Evolutionary conservation across 2,888 invertebrate species (phyloP), one percentile per base, ranked within the genome.

Genomic region (Tenthredo notha): DNA sequence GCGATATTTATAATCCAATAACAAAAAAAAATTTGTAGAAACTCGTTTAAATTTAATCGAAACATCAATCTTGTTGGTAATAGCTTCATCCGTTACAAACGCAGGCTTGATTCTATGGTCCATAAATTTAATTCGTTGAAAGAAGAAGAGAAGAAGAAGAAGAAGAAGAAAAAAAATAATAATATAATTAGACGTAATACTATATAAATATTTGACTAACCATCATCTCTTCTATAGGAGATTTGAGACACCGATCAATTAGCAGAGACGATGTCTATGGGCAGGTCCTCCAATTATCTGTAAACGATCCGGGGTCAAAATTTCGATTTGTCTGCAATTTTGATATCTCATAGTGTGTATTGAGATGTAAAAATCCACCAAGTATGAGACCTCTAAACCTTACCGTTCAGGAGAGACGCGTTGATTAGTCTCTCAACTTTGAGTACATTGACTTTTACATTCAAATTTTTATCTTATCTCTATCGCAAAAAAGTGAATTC

Each of bases 1-100:
- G 29, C 61, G 6, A 80, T 80, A 80, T 80, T 80, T 80, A 80
- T 80, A 80, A 80, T 80, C 80, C 58, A 61, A 80, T 80, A 61
- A 61, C 37, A 80, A 80, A 80, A 80, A 80, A 33, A 80, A 80
- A 80, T n/a, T 15, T 61, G 21, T 40, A 43, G 33, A 37, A 37
- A 18, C 54, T 70, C 54, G 74, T 67, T 74, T 54, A 37, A 70
- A 50, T 70, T 84, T 70, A 70, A 74, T 74, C 70, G 84, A 74
- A 70, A 74, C 74, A 70, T 84, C 84, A 70, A 74, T 84, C 84
- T 72, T 12, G 6, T 12, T 15, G n/a, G 70, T 70, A 84, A 84
- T 74, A 84, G 72, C 74, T 84, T 72, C 84, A 84, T 74, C 58
- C 40, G 40, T 74, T 58, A 54, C 12, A 54, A 67, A 74, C 43